phyloP scores from a whole-genome alignment of 2,797 vertebrate genomes.

The Brachymystax lenok region DNA sequence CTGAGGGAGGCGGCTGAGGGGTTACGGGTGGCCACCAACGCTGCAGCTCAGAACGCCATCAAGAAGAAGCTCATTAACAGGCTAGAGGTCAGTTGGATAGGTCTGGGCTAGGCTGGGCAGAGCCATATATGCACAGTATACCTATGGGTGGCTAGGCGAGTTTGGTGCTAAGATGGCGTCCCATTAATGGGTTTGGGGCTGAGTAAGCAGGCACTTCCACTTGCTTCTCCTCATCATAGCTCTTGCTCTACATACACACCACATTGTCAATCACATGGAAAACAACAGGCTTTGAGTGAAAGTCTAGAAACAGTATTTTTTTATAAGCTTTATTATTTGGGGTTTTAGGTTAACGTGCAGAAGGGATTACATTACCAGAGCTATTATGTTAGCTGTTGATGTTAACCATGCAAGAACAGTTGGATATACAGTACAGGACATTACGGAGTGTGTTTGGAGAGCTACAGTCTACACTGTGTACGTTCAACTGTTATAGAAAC shows the following conservation, averaged over 20 bases:
- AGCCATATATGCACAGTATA: not conserved
- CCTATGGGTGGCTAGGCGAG: too few relatives aligned
- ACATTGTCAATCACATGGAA: not conserved
- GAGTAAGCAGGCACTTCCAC: conserved; percentile 26
- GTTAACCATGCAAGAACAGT: not conserved
- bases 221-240: conserved; percentile 30
- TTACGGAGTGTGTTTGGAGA: not conserved
- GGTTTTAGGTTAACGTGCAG: too few relatives aligned
- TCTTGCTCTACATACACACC: not conserved
- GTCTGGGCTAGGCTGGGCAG: conserved; percentile 11
- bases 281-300: not conserved
- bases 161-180: too few relatives aligned
- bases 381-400: not conserved
- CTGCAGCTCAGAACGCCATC: conserved; percentile 97
- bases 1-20: conserved; percentile 95
- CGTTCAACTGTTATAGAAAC: not conserved
- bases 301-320: too few relatives aligned
- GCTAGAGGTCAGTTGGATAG: conserved; percentile 82
- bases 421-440: not conserved
- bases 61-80: conserved; percentile 98
- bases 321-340: too few relatives aligned
- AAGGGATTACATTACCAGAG: too few relatives aligned
- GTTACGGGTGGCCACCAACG: conserved; percentile 94
- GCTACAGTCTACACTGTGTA: not conserved
- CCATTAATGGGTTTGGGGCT: too few relatives aligned